These are phyloP conservation scores for Steinernema scapterisci DNA, from an alignment of 2,888 invertebrate genomes.

Conservation along the genomic window DNA sequence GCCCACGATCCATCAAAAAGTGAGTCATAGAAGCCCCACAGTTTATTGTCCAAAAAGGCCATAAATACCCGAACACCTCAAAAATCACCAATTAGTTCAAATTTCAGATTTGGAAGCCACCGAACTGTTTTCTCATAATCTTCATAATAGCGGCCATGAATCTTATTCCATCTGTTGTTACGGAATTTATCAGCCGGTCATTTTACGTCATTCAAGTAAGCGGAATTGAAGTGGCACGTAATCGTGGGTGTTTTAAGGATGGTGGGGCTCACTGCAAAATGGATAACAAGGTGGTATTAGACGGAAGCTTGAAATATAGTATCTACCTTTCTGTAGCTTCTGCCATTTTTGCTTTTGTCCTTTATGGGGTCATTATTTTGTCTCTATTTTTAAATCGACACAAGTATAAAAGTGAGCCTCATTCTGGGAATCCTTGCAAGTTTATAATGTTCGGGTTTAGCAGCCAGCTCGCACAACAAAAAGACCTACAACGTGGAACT, in stretches of 20 bases:
- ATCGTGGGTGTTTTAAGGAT: too few relatives aligned
- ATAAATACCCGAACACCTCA: too few relatives aligned
- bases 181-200: neutral
- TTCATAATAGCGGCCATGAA: neutral
- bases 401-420: neutral
- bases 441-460: neutral
- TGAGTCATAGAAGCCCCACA: neutral
- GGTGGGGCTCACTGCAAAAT: neutral
- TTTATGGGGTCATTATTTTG: neutral
- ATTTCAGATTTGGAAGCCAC: neutral
- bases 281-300: neutral
- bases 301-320: neutral
- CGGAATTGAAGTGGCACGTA: too few relatives aligned
- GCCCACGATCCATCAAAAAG: neutral
- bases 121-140: neutral
- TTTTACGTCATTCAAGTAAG: neutral
- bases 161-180: neutral
- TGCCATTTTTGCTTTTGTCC: neutral
- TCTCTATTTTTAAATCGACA: neutral
- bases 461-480: neutral
- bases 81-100: too few relatives aligned
- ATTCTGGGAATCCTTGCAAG: too few relatives aligned
- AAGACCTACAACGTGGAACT: slow-evolving; percentile 6
- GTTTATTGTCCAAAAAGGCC: too few relatives aligned
- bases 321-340: neutral